phyloP scores from a whole-genome alignment of 1,140 invertebrate genomes.

The Drosophila quadrilineata region DNA sequence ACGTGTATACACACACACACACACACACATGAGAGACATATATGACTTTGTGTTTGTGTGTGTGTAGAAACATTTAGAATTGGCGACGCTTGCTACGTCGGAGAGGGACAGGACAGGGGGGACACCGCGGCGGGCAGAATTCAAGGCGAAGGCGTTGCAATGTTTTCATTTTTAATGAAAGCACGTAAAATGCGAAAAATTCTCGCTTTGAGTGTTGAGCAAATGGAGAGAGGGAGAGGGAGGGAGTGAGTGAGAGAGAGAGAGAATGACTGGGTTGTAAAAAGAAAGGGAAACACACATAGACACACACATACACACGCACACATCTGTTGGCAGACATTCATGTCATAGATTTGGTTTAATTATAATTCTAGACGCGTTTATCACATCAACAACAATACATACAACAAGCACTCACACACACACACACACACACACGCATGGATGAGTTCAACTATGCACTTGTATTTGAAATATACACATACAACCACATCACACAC shows the following conservation, averaged over 20 bases:
- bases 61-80: conserved; percentile 64
- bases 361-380: conserved; percentile 80
- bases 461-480: conserved; percentile 70
- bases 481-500: neutral
- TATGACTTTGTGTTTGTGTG: neutral
- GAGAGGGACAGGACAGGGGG: neutral
- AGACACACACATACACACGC: conserved; percentile 1
- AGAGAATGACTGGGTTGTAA: too few species aligned
- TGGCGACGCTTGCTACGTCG: conserved; percentile 54
- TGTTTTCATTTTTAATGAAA: conserved; percentile 80
- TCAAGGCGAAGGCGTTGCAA: conserved; percentile 53
- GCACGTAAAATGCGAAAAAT: conserved; percentile 78
- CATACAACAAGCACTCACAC: conserved; percentile 4
- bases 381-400: conserved; percentile 79
- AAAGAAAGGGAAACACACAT: neutral
- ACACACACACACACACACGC: neutral
- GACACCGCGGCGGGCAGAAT: too few species aligned
- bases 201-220: too few species aligned
- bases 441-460: conserved; percentile 20
- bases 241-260: neutral
- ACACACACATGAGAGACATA: too few species aligned
- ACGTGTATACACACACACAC: conserved; percentile 24
- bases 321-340: conserved; percentile 32
- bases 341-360: conserved; percentile 78
- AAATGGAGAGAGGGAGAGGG: neutral